Evolutionary conservation across 2,797 vertebrate species (phyloP), one percentile per base, ranked within the genome.

Genomic region (Myotis pilosus): DNA sequence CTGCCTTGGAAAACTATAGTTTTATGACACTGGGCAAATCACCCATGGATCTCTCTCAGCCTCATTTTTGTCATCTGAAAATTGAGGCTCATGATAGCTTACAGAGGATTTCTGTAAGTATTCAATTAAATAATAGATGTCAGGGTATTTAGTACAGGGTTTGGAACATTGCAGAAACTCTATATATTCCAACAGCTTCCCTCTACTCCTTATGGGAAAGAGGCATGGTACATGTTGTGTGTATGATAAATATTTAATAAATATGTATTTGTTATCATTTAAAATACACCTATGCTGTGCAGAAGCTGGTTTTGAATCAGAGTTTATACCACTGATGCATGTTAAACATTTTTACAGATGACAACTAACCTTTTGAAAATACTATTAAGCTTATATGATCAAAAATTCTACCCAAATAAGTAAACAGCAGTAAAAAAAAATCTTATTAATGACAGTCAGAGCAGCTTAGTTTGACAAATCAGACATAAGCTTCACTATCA

Each of bases 291-390:
- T 87, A 66, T 41, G 36, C 22, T 90, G 8, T 90, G 44, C 51
- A 96, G 87, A 94, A 89, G 89, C 74, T 91, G 41, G 23, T 62
- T 95, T 82, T 91, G 6, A 94, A 75, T 91, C 68, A 69, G 10
- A 81, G 28, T 78, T 8, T 81, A 47, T 30, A 72, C 6, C 74
- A 72, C 68, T 95, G 83, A 89, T 57, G 44, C 38, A 94, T 20
- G 25, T 53, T 81, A 83, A 88, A 76, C 49, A 89, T 91, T 87
- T 64, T 51, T n/a, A 95, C 95, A 82, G 64, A 71, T 91, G 76
- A 91, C 49, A 92, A 41, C 38, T 93, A 83, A 92, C 68, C 22
- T 85, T 89, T 51, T 64, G 44, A 92, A 95, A 94, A 95, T 55
- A 89, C 47, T 49, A 91, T 64, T 78, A 89, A 71, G 41, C 15